These are phyloP conservation scores for Sarotherodon lohbergeri DNA, from an alignment of 2,113 vertebrate species.

Conservation along the genomic window DNA sequence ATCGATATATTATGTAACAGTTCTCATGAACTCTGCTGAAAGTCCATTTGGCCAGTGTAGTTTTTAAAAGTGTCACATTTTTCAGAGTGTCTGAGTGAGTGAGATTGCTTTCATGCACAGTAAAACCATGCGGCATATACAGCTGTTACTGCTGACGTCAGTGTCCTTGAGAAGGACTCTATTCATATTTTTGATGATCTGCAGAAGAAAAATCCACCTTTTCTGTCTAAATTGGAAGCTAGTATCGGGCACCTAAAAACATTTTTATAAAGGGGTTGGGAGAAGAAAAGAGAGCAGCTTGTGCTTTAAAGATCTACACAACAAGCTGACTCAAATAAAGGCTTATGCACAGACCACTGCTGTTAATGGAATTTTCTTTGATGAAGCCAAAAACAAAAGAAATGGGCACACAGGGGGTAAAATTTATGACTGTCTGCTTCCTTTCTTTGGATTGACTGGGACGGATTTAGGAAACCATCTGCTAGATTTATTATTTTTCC, in stretches of 20 bases:
- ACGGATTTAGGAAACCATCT: constrained; percentile 17
- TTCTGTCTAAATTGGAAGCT: neutral
- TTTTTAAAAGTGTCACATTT: neutral
- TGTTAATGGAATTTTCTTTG: constrained; percentile 25
- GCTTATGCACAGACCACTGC: neutral
- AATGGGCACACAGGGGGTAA: neutral
- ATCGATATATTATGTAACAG: neutral
- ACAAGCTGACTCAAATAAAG: neutral
- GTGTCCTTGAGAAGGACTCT: neutral
- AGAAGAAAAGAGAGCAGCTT: neutral
- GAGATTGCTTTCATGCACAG: neutral
- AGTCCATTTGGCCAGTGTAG: neutral
- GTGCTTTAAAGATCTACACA: neutral
- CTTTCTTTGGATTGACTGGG: neutral
- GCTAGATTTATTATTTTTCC: constrained; percentile 7
- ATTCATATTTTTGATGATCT: neutral
- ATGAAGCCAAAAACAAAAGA: constrained; percentile 17
- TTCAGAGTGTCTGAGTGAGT: neutral
- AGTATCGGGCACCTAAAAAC: neutral
- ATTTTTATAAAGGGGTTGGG: neutral
- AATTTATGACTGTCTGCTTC: neutral
- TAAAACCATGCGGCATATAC: neutral
- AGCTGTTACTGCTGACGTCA: neutral
- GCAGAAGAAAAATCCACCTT: neutral
- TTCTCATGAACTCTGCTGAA: neutral